phyloP scores from a whole-genome alignment of 2,888 invertebrate species.

The Sericinus montela region DNA sequence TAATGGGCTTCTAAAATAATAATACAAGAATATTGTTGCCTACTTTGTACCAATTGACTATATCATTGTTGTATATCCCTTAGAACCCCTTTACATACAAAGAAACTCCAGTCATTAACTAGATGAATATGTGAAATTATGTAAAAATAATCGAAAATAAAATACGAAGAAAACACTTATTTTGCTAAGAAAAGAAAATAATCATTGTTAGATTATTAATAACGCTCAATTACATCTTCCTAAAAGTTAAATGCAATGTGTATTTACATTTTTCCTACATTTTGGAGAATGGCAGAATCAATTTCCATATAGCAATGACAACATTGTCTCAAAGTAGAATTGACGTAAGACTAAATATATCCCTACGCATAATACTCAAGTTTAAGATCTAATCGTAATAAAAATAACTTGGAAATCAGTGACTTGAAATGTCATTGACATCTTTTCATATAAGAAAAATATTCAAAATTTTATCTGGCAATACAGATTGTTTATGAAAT shows the following conservation, averaged over 20 bases:
- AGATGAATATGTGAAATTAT: slow-evolving; percentile 65
- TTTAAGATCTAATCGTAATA: slow-evolving; percentile 71
- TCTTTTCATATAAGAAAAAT: slow-evolving; percentile 72
- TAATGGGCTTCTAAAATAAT: slow-evolving; percentile 60
- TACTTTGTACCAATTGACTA: slow-evolving; percentile 66
- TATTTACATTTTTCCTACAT: slow-evolving; percentile 64
- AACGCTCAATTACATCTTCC: slow-evolving; percentile 59
- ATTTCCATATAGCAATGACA: slow-evolving; percentile 47
- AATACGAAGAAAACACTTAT: slow-evolving; percentile 65
- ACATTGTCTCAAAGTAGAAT: slow-evolving; percentile 44
- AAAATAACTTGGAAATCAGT: slow-evolving; percentile 72
- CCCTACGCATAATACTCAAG: slow-evolving; percentile 69
- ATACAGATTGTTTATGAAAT: slow-evolving; percentile 73
- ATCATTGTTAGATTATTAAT: slow-evolving; percentile 59
- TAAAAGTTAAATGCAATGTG: slow-evolving; percentile 71
- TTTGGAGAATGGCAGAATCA: slow-evolving; percentile 55
- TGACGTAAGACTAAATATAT: slow-evolving; percentile 59
- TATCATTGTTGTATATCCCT: slow-evolving; percentile 45
- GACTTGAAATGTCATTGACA: slow-evolving; percentile 76
- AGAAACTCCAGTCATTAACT: slow-evolving; percentile 66
- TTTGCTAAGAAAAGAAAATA: slow-evolving; percentile 63
- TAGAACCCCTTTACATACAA: slow-evolving; percentile 71
- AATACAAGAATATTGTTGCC: slow-evolving; percentile 44
- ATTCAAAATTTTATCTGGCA: slow-evolving; percentile 80
- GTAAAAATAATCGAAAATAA: slow-evolving; percentile 56